Evolutionary conservation across 2,797 vertebrate species (phyloP), one percentile per base, ranked within the genome.

Genomic region (Apogon hyalosoma): DNA sequence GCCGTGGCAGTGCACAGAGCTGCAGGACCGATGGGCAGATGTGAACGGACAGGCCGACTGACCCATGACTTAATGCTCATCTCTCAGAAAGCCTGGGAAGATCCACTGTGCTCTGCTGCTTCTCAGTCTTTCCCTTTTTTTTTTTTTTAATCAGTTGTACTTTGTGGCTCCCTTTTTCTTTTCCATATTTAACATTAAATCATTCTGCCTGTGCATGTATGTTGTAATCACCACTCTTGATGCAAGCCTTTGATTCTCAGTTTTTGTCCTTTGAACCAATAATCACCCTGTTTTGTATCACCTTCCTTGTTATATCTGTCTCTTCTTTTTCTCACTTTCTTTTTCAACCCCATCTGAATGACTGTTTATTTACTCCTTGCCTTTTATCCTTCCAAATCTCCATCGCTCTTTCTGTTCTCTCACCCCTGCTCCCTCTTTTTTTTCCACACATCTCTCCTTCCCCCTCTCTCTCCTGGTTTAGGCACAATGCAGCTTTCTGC

Each of bases 401-500:
- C 66, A 28, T 75, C 71, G 73, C 64, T 67, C 24, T 12, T 48
- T 73, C 47, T 45, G 18, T 72, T 60, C 58, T 24, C 65, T 75
- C 82, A 52, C 54, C 21, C 15, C 14, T 12, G 18, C 46, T 46
- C 16, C 54, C 28, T 49, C 38, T 31, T 24, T 38, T 65, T 47
- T 74, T 69, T 64, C 47, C 63, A 47, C 48, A 65, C 65, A 55
- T 47, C 63, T 40, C 41, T 15, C 53, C 42, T n/a, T n/a, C 39
- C 43, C n/a, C 8, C 49, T 14, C 28, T 31, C 77, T 58, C 77
- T 59, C 65, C 67, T 38, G 67, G 93, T 96, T 96, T 94, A 94
- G 91, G 94, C 95, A 94, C 87, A 90, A 84, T 95, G 93, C 93
- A 88, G 94, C 95, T 95, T 97, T 97, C 95, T 94, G 93, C 94